These are phyloP conservation scores for Connochaetes taurinus DNA, from an alignment of 2,113 vertebrate species.

Conservation along the genomic window DNA sequence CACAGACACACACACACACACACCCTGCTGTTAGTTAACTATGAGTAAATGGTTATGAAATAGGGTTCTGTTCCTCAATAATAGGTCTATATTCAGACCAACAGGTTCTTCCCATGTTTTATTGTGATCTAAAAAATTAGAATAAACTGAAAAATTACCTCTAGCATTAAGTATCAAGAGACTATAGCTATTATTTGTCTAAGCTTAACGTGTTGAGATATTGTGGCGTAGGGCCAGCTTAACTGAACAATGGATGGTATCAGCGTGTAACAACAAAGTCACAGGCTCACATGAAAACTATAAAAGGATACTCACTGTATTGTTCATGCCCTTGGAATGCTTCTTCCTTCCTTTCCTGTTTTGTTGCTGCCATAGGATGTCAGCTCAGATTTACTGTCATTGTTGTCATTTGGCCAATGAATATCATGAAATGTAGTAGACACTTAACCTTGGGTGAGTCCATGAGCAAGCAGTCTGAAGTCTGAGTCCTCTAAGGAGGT, in stretches of 20 bases:
- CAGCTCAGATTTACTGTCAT: conserved; percentile 61
- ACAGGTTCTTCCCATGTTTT: neutral
- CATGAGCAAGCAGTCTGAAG: neutral
- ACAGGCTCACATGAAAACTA: neutral
- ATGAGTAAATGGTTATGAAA: neutral
- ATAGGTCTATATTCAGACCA: neutral
- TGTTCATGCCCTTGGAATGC: conserved; percentile 58
- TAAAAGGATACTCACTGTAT: conserved; percentile 50
- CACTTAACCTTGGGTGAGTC: conserved; percentile 29
- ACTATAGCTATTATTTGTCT: neutral
- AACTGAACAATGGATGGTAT: conserved; percentile 26
- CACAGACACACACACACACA: neutral
- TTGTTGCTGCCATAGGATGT: conserved; percentile 53
- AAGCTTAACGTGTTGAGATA: neutral
- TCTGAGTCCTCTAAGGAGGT: neutral
- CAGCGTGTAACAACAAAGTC: neutral
- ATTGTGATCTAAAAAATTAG: neutral
- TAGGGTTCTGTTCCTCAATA: neutral
- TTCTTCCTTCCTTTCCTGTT: conserved; percentile 68
- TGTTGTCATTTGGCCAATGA: conserved; percentile 54
- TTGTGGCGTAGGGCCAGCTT: neutral
- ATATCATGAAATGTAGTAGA: conserved; percentile 31
- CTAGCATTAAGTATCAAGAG: neutral
- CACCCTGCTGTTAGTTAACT: neutral
- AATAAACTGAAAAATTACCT: neutral